Conservation (phyloP, 2,113 vertebrate species). For the Phyllopteryx taeniolatus region DNA sequence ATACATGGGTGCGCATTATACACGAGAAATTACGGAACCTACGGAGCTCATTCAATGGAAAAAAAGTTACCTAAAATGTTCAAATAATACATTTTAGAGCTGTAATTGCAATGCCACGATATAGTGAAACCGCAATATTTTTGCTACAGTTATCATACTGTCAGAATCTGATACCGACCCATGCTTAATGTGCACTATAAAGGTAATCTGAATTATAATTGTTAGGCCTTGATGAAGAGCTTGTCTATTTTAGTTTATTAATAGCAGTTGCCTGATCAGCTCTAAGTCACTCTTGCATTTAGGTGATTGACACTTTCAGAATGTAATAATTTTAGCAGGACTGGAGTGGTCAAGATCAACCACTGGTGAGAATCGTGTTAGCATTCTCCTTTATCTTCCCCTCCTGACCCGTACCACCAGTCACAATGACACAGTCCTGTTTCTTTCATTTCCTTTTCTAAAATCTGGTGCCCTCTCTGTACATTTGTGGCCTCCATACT, state of each 20-base stretch:
- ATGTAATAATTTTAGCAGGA: constrained; percentile 38
- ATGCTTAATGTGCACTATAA: too few relatives aligned
- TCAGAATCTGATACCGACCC: too few relatives aligned
- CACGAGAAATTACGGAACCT: too few relatives aligned
- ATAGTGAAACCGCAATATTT: too few relatives aligned
- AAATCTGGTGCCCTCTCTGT: constrained; percentile 52
- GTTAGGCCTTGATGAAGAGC: too few relatives aligned
- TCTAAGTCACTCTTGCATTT: constrained; percentile 43
- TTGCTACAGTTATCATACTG: too few relatives aligned
- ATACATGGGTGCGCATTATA: too few relatives aligned
- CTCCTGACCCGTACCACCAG: constrained; percentile 43
- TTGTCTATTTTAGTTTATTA: background rate
- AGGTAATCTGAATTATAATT: too few relatives aligned
- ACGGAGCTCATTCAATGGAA: too few relatives aligned
- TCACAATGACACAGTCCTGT: constrained; percentile 49
- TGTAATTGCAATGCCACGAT: too few relatives aligned
- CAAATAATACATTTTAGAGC: too few relatives aligned
- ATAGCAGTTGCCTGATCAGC: background rate
- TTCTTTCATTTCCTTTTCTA: constrained; percentile 69
- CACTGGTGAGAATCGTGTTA: constrained; percentile 56
- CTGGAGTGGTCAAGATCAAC: constrained; percentile 26
- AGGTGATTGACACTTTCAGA: constrained; percentile 54
- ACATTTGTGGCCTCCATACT: constrained; percentile 47
- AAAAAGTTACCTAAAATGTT: too few relatives aligned
- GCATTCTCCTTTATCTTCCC: constrained; percentile 50